These are phyloP conservation scores for Diceros bicornis DNA, from an alignment of 2,797 vertebrate species.

Conservation along the genomic window DNA sequence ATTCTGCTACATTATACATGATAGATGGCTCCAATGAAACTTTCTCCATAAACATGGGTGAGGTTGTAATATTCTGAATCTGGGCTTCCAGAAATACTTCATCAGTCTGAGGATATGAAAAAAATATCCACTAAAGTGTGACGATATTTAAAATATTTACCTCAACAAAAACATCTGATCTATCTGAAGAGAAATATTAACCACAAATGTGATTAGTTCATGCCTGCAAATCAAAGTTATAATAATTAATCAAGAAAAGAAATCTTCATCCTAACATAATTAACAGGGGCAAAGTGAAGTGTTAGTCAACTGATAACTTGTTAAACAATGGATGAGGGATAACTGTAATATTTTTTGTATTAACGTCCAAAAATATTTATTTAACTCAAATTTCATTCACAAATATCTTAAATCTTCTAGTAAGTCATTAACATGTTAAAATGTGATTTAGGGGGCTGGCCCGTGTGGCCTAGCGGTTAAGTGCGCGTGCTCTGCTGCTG, in stretches of 20 bases:
- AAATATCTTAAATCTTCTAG: conserved; percentile 48
- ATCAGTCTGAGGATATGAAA: conserved; percentile 93
- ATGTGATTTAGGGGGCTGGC: neutral
- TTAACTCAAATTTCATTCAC: conserved; percentile 64
- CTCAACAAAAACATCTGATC: conserved; percentile 77
- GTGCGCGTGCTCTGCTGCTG: too few species aligned
- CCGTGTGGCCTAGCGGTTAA: too few species aligned
- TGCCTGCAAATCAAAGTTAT: conserved; percentile 93
- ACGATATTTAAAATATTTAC: conserved; percentile 63
- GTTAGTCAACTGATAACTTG: conserved; percentile 90
- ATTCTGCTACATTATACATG: conserved; percentile 98
- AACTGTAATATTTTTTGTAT: conserved; percentile 60
- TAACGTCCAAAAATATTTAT: conserved; percentile 56
- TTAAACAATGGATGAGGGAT: conserved; percentile 92
- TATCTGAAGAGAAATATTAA: conserved; percentile 85
- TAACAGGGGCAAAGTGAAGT: conserved; percentile 88
- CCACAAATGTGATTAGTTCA: conserved; percentile 95
- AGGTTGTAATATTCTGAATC: conserved; percentile 99
- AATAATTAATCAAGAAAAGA: conserved; percentile 90
- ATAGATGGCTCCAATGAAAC: conserved; percentile 98
- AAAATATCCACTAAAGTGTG: conserved; percentile 81
- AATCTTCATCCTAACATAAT: conserved; percentile 89
- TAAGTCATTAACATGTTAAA: conserved; percentile 45
- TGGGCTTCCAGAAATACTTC: conserved; percentile 99
- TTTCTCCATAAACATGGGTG: conserved; percentile 99